Base-by-base conservation (phyloP, 2,888 invertebrate genomes). In the Drosophila gaucha region DNA sequence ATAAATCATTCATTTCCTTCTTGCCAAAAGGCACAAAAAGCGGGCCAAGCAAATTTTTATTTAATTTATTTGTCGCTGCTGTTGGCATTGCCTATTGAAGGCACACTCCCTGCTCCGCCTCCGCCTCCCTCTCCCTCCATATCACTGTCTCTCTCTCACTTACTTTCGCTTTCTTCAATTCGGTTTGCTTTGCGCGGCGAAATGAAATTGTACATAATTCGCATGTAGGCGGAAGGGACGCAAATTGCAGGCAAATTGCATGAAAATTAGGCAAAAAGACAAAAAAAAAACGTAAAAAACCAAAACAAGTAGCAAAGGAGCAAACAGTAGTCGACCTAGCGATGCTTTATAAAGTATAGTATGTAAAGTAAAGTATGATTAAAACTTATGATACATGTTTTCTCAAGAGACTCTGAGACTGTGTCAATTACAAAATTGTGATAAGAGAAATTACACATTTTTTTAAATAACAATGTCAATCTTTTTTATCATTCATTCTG, bases 1-100 rank as follows among this genome's bases (percentile, higher is more conserved):
- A 84, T 80, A 80, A 80, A 80, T 80, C 85, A 84, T 84, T 84
- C 64, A 74, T 68, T 79, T 77, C 78, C 79, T 47, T 54, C 38
- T 52, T 49, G 59, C 65, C 59, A 56, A 65, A 65, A 65, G 59
- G 52, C 55, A 59, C 33, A 56, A 64, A 74, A 68, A 51, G 49
- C 44, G 58, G 35, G 35, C 39, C 49, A 56, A 47, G 65, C 50
- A 55, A 68, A 68, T 73, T 80, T 63, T 62, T 69, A 70, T 83
- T 83, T 73, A 76, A 79, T 70, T 75, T 73, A 58, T 60, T 59
- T 72, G 74, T 71, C 67, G 67, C 52, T 68, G 58, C 68, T 51
- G 24, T 28, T 70, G 43, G 74, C 52, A 58, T 50, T 44, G 43
- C 38, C 43, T 24, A 54, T 58, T 52, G 49, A 44, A 24, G 22